Evolutionary conservation across 2,888 invertebrate species (phyloP), one percentile per base, ranked within the genome.

Genomic region (Drosophila prolongata): DNA sequence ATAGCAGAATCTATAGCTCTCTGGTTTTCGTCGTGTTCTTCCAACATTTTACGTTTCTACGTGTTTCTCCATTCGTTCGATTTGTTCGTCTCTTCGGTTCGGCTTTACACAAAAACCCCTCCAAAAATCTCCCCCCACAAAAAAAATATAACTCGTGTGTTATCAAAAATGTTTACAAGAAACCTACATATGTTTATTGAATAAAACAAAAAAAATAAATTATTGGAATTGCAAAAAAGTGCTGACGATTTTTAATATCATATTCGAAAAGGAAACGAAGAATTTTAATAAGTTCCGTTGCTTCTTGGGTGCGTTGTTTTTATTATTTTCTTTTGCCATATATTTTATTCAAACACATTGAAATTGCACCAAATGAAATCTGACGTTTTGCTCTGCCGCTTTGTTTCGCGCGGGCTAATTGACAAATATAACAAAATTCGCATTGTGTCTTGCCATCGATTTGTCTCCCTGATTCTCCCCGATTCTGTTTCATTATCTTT

Each of bases 401-500:
- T 83, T 83, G 87, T 88, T 86, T 83, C 88, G 84, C 88, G 83
- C 83, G 83, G 88, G 87, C 76, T 79, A 76, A 86, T 86, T 86
- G 80, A 76, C 83, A 83, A 87, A 85, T 77, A 79, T 77, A 43
- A 44, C 49, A 72, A 54, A 70, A 47, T 16, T 37, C 35, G 16
- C 30, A 40, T 49, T 16, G 49, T 43, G 38, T 44, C 49, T 52
- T 52, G 50, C 10, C 42, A 43, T 67, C 30, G 30, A 30, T 30
- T 30, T 30, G 30, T 30, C 49, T 43, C 43, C 24, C 42, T 24
- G 37, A 58, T 44, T 38, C 47, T 46, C 38, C 19, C 8, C 34
- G 9, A 19, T 38, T 56, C 14, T 10, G 19, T 54, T 30, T 37
- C 30, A 42, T 42, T 49, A 42, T 44, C 67, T n/a, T 56, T 49